A percentile compares a stretch with the other conserved stretches of the same genome.
phyloP scores from a whole-genome alignment of 1,140 invertebrate species.

The Megathymus violae region DNA sequence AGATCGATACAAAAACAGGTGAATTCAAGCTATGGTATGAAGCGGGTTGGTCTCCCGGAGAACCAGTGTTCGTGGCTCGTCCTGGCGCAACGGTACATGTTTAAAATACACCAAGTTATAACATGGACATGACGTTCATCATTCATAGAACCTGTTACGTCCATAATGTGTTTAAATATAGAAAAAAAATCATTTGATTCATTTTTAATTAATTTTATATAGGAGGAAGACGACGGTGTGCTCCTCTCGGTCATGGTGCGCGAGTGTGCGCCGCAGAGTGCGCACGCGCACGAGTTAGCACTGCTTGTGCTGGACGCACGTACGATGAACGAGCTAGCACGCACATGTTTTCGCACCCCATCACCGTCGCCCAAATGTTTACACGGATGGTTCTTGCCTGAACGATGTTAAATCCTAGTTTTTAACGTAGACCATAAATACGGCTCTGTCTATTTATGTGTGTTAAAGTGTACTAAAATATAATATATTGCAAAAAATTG shows the following conservation, averaged over 20 bases:
- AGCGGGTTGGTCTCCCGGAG: slow-evolving; percentile 90
- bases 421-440: too few species aligned
- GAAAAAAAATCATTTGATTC: slow-evolving; percentile 18
- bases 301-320: slow-evolving; percentile 89
- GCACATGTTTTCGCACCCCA: slow-evolving; percentile 87
- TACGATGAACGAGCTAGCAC: slow-evolving; percentile 87
- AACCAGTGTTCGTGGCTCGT: slow-evolving; percentile 92
- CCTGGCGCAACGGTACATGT: slow-evolving; percentile 88
- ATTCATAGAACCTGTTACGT: too few species aligned
- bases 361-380: slow-evolving; percentile 91
- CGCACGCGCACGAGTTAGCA: slow-evolving; percentile 85
- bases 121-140: too few species aligned
- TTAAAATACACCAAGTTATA: too few species aligned
- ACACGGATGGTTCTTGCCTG: slow-evolving; percentile 90
- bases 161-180: too few species aligned
- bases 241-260: slow-evolving; percentile 16
- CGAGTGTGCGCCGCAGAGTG: slow-evolving; percentile 39
- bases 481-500: too few species aligned
- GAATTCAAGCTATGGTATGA: slow-evolving; percentile 88
- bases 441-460: too few species aligned
- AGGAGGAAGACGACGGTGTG: slow-evolving; percentile 30
- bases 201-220: slow-evolving; percentile 29
- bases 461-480: too few species aligned
- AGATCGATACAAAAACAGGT: slow-evolving; percentile 88
- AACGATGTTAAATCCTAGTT: background rate